Percentiles rank a stretch among this genome's conserved stretches.
phyloP scores from a whole-genome alignment of 1,140 invertebrate genomes.

The Eriosoma lanigerum region DNA sequence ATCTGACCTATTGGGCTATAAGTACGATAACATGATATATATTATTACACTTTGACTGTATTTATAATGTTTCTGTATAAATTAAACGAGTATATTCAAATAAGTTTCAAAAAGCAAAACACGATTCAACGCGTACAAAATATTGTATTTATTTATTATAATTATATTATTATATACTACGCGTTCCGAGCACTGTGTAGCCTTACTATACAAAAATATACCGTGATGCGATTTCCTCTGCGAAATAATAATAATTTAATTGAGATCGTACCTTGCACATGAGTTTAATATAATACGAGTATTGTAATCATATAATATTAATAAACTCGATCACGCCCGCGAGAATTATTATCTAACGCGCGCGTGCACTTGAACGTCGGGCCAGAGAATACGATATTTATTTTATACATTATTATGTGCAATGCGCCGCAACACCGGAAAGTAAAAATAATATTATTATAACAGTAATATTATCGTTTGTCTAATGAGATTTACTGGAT shows the following conservation, averaged over 20 bases:
- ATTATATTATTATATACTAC: no score
- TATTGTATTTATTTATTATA: no score
- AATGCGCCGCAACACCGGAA: neutral
- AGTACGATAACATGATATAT: neutral
- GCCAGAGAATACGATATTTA: no score
- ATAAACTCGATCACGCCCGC: neutral
- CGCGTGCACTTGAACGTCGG: neutral
- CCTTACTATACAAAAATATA: no score
- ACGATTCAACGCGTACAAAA: no score
- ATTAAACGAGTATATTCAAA: neutral
- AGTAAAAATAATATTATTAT: neutral
- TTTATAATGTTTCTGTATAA: no score
- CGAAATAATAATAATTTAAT: neutral
- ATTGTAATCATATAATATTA: neutral
- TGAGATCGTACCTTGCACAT: no score
- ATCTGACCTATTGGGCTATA: neutral
- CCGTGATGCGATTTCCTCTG: no score
- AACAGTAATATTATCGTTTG: neutral
- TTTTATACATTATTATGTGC: no score
- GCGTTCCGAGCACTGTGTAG: no score
- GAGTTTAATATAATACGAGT: neutral
- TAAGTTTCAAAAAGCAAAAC: no score
- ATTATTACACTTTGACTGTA: neutral
- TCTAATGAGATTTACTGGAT: conserved; percentile 8
- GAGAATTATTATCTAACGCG: neutral